Evolutionary conservation across 2,113 vertebrate species (phyloP), one percentile per base, ranked within the genome.

Genomic region (Marcusenius ussheri): DNA sequence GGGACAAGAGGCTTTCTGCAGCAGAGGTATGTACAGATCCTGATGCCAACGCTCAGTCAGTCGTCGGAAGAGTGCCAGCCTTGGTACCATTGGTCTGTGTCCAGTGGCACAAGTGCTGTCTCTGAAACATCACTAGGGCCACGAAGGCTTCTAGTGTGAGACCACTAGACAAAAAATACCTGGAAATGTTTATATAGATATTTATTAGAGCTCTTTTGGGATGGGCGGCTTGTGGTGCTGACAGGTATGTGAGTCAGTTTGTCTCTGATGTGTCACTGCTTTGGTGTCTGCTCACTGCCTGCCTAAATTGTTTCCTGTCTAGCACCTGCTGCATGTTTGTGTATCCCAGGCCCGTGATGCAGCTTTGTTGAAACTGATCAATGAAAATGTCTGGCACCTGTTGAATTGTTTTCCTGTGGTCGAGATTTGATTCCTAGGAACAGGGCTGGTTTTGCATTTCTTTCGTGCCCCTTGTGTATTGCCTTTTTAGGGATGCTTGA

Each of bases 1-100:
- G 98, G 8, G 98, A 99, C 94, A 99, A 99, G 94, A 97, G 98
- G 89, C 94, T 99, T 70, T 99, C 98, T 21, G 97, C 98, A 88
- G 99, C 98, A 45, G 98, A 99, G 97, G 98, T 99, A 92, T 95
- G 96, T 39, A 77, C 45, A 89, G 74, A 89, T 56, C 46, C 88
- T 46, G 24, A 10, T 19, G 83, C 83, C 45, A 21, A 11, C 3
- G 6, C 7, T 24, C 35, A 19, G 19, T 42, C 77, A 21, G 77
- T 8, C 77, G 4, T 17, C 42, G 11, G 4, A 42, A 24, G 17
- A 19, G 39, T 6, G 31, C 2, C 83, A 24, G 45, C 6, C 39
- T 46, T 10, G 83, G 83, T 84, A 31, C 2, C 21, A 0, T n/a
- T 47, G 42, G 47, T 86, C 5, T 50, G 47, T 49, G 24, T 5